These are phyloP conservation scores for Eulemur coronatus DNA, from an alignment of 2,797 vertebrate genomes.

Conservation along the genomic window DNA sequence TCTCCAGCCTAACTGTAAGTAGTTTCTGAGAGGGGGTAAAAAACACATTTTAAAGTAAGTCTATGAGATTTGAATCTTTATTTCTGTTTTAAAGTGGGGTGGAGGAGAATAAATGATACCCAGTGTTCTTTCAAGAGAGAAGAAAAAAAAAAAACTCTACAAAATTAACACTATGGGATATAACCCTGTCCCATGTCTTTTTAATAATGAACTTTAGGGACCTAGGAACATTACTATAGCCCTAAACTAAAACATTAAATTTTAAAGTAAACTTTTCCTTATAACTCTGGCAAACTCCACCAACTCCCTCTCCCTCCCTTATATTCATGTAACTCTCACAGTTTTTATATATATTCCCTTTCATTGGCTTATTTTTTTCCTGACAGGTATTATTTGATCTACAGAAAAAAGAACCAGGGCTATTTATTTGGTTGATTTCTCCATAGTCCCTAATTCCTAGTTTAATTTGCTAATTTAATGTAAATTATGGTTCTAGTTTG, in stretches of 20 bases:
- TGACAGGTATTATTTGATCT: background rate
- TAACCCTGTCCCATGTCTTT: background rate
- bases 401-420: background rate
- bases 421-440: slow-evolving; percentile 35
- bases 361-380: background rate
- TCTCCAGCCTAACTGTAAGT: background rate
- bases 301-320: background rate
- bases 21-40: background rate
- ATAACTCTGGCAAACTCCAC: background rate
- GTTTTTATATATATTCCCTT: background rate
- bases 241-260: background rate
- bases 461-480: background rate
- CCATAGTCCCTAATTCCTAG: background rate
- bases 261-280: slow-evolving; percentile 34
- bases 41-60: background rate
- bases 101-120: background rate
- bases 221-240: background rate
- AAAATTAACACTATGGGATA: background rate
- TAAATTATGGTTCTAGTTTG: background rate
- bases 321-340: background rate
- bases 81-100: background rate
- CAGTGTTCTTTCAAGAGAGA: background rate
- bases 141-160: background rate
- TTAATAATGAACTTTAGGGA: background rate
- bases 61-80: background rate